Evolutionary conservation across 2,797 vertebrate genomes (phyloP), one percentile per base, ranked within the genome.

Genomic region (Lindbergichthys nudifrons): DNA sequence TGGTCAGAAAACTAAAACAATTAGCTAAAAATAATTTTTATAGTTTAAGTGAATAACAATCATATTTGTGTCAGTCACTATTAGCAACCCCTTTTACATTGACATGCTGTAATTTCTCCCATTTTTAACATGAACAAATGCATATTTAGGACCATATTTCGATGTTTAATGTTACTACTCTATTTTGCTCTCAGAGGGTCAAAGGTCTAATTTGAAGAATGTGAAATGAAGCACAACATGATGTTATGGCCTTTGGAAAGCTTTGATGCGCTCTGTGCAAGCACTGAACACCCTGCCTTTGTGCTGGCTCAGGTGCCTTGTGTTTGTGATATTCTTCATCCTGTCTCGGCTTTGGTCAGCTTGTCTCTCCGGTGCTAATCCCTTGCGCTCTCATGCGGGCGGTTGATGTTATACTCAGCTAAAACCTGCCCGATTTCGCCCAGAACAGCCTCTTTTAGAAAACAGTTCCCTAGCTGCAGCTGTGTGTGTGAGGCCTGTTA

Each of bases 371-470:
- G 23, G 42, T 43, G 61, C 70, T 87, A 80, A 91, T 82, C 73
- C 71, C 57, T 61, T 13, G 70, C 5, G 36, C 70, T 81, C 59
- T 73, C 73, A 70, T 51, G 72, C 32, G 5, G 48, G 36, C 69
- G 53, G 68, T 13, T 79, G 79, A 81, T 78, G 80, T 87, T 82
- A 26, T 23, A 76, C 77, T 83, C 82, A 79, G 73, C 79, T 76
- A 63, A 81, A 88, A 71, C 61, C 80, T 43, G 42, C 41, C 64
- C 47, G 43, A 65, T 81, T 80, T 82, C 3, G 1, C 54, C 71
- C 75, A 81, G 61, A 85, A 76, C 75, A 83, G 74, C 81, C 82
- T 67, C 70, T 85, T 84, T 82, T 51, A 26, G n/a, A 41, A 50
- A n/a, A 23, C 19, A 58, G 23, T 74, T 30, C 23, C 45, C 30